A percentile compares a stretch with the other conserved stretches of the same genome.
These are phyloP conservation scores for Planiliza haematocheilus DNA, from an alignment of 2,113 vertebrate genomes.

Conservation along the genomic window DNA sequence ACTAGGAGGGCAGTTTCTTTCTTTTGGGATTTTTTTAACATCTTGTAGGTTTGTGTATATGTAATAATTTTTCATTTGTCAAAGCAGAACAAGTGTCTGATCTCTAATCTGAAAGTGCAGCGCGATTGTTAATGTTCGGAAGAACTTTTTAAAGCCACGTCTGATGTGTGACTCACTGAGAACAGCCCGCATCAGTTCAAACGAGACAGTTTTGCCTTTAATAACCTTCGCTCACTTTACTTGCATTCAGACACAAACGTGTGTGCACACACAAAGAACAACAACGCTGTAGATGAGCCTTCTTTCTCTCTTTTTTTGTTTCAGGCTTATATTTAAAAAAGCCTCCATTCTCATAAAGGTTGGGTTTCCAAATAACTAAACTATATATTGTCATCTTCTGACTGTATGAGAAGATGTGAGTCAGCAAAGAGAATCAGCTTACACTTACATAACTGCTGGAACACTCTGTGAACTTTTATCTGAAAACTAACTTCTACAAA, in stretches of 20 bases:
- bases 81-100: slow-evolving; percentile 20
- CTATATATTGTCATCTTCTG: too few relatives aligned
- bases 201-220: neutral
- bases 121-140: slow-evolving; percentile 38
- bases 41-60: slow-evolving; percentile 15
- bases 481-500: slow-evolving; percentile 21
- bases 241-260: neutral
- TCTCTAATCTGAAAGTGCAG: slow-evolving; percentile 12
- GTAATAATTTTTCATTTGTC: slow-evolving; percentile 17
- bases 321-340: neutral
- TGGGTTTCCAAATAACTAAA: too few relatives aligned
- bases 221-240: slow-evolving; percentile 12
- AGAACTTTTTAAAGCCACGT: slow-evolving; percentile 20
- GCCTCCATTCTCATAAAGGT: too few relatives aligned
- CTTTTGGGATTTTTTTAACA: too few relatives aligned
- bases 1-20: neutral
- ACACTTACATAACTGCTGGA: neutral
- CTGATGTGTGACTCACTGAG: slow-evolving; percentile 13
- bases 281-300: neutral
- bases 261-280: neutral
- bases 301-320: neutral
- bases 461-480: slow-evolving; percentile 10
- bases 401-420: too few relatives aligned
- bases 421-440: slow-evolving; percentile 44
- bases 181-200: slow-evolving; percentile 24